Evolutionary conservation across 2,113 vertebrate species (phyloP), one percentile per base, ranked within the genome.

Genomic region (Cinclus cinclus): DNA sequence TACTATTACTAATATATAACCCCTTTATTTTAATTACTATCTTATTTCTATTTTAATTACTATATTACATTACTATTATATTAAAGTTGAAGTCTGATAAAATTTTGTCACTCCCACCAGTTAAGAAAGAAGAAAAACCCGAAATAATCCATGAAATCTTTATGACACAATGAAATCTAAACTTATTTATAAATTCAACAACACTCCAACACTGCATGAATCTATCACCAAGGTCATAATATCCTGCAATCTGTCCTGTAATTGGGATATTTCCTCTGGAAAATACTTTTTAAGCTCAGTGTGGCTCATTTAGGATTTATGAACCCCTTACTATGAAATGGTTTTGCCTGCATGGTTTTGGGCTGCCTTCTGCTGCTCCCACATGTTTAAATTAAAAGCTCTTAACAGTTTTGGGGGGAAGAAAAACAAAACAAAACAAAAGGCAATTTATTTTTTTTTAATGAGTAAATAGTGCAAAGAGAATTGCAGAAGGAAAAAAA

Each of bases 261-360:
- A 33, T 85, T 87, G 41, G 59, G 64, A 50, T 50, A 27, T 47
- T 87, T 88, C 56, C 78, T 88, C 64, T 59, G 33, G 39, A 78
- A 91, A 87, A 82, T 31, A 65, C 39, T 93, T 84, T 85, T 75
- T 73, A 56, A 91, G 73, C 65, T 65, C 28, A 65, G 31, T 93
- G 92, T 79, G 58, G 41, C 80, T 86, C 80, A 73, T 84, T 85
- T 70, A 93, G 85, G 35, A 70, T 93, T 90, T 77, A 52, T 74
- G 87, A 93, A 90, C 62, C n/a, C 22, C 76, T 74, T 70, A 31
- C 69, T 22, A 64, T 67, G 85, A 65, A 95, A 95, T 50, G 41
- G 41, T 65, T 92, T 74, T 91, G 50, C 56, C 79, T 92, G 56
- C 27, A 7, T 60, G 39, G 15, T 89, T 88, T 77, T 33, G 80